Base-by-base conservation (phyloP, 2,888 invertebrate species). In the Seira musarum region DNA sequence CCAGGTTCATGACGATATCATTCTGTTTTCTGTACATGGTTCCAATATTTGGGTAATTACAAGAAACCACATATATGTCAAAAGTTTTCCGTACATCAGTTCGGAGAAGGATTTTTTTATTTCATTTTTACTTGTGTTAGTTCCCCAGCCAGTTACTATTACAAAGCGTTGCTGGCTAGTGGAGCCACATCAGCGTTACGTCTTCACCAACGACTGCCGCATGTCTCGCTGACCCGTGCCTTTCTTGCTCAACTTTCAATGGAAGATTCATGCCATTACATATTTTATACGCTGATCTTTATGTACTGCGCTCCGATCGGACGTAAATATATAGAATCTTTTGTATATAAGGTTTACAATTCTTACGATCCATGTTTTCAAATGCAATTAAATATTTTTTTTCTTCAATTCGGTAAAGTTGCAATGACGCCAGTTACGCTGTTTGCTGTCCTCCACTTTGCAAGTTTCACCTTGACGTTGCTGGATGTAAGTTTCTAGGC, bases 181-280 rank as follows among this genome's bases (percentile, higher is more conserved):
- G 98, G 97, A 15, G 98, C 98, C 3, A 96, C 96, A 2, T 98
- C 96, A 87, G 98, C 98, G 0, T 91, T 99, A 70, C 92, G 99
- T 78, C 91, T 99, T 85, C 98, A 99, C 90, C 98, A 99, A 89
- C 92, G 99, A 82, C 91, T 99, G 86, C 97, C 97, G 21, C 91
- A 93, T 83, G 94, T 97, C 87, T 92, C 94, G 78, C 90, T 98
- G 75, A 94, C 93, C 40, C 91, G 95, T 82, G 94, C 95, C 89
- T 99, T 97, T 89, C 90, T 98, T 81, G 92, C 93, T 6, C 90
- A 92, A 69, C 90, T 99, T 86, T 91, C 96, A 87, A 89, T 94
- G 24, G 99, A 99, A 89, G 96, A 96, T 90, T 97, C 97, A 87
- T 97, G 96, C 83, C 99, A 99, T 89, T 99, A 99, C 88, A 91